A percentile compares a stretch with the other conserved stretches of the same genome.
phyloP scores from a whole-genome alignment of 2,888 invertebrate species.

The Eutolmus rufibarbis region DNA sequence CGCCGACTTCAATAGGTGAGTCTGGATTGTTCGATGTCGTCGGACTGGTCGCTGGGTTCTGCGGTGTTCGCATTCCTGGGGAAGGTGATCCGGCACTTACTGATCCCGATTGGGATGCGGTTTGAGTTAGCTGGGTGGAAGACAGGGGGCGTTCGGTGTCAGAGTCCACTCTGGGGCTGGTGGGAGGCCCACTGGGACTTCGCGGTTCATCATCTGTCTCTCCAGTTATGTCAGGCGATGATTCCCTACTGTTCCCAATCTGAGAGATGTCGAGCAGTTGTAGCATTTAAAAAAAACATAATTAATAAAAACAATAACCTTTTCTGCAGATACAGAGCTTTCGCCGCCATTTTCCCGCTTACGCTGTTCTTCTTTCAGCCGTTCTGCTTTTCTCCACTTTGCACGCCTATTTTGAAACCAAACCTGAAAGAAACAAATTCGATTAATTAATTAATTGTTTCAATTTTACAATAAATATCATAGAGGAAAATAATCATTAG shows the following conservation, averaged over 20 bases:
- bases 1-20: constrained; percentile 66
- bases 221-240: constrained; percentile 63
- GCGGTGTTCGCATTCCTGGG: constrained; percentile 59
- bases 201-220: constrained; percentile 63
- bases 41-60: constrained; percentile 65
- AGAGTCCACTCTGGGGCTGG: constrained; percentile 60
- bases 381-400: constrained; percentile 91
- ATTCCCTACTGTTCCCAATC: constrained; percentile 62
- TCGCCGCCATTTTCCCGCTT: constrained; percentile 79
- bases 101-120: constrained; percentile 64
- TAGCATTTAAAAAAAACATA: not conserved
- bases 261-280: constrained; percentile 42
- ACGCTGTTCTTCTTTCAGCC: constrained; percentile 89
- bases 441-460: not conserved
- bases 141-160: constrained; percentile 62
- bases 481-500: too few species aligned
- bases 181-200: constrained; percentile 57
- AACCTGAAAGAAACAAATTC: constrained; percentile 68
- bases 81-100: constrained; percentile 63
- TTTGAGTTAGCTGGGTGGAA: constrained; percentile 60
- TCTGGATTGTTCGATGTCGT: constrained; percentile 68
- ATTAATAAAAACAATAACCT: constrained; percentile 52
- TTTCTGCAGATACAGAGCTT: constrained; percentile 69
- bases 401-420: constrained; percentile 94
- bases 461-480: too few species aligned